These are phyloP conservation scores for Ooceraea biroi DNA, from an alignment of 1,140 invertebrate species.

Conservation along the genomic window DNA sequence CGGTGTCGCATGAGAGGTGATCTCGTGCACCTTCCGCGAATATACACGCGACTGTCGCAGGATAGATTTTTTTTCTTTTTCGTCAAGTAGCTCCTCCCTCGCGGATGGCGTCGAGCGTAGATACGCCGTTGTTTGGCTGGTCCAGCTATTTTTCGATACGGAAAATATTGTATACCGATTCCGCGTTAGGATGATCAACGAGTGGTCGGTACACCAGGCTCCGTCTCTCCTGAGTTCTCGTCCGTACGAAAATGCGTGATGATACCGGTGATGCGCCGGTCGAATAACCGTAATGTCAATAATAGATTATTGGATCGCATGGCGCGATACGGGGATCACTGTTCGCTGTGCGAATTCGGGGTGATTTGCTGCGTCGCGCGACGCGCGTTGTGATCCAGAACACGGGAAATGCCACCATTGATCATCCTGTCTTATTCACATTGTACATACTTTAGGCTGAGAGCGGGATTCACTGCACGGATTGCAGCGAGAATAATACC, in stretches of 20 bases:
- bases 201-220: conserved; percentile 10
- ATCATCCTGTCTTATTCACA: conserved; percentile 42
- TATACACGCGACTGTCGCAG: not conserved
- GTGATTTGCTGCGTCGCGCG: not conserved
- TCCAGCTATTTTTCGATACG: conserved; percentile 66
- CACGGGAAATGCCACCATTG: not conserved
- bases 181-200: conserved; percentile 59
- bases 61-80: conserved; percentile 1
- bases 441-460: conserved; percentile 41
- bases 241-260: conserved; percentile 3
- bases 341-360: not conserved
- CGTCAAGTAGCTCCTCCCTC: not conserved
- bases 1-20: not conserved
- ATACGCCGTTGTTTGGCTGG: conserved; percentile 69
- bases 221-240: not conserved
- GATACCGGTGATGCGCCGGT: not conserved
- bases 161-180: conserved; percentile 40
- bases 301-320: conserved; percentile 2
- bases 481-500: not conserved
- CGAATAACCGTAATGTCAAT: conserved; percentile 53
- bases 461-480: not conserved
- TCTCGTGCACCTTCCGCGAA: not conserved
- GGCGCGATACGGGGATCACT: not conserved
- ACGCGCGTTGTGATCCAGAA: not conserved
- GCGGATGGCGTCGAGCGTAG: not conserved